phyloP scores from a whole-genome alignment of 2,888 invertebrate species.

The Callyntrura sp. region DNA sequence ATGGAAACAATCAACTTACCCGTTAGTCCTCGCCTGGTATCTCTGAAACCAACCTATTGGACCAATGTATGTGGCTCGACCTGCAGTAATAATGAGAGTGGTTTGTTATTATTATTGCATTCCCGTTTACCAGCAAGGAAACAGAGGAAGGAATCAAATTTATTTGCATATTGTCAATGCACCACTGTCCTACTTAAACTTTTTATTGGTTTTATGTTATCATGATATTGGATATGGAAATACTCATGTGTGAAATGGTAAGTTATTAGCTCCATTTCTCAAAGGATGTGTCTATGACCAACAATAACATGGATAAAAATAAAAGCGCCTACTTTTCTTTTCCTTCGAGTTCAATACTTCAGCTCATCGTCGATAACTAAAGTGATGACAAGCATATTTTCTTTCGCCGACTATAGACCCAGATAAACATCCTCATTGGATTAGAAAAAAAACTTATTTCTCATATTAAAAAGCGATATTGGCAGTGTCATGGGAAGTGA shows the following conservation, averaged over 20 bases:
- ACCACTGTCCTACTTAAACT: conserved; percentile 7
- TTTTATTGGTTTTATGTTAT: conserved; percentile 12
- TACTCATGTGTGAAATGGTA: too few species aligned
- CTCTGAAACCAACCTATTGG: conserved; percentile 81
- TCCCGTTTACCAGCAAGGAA: not conserved
- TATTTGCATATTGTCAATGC: conserved; percentile 73
- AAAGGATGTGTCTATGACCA: too few species aligned
- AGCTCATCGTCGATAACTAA: not conserved
- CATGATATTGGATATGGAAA: not conserved
- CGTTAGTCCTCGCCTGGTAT: conserved; percentile 76
- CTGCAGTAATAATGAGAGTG: conserved; percentile 45
- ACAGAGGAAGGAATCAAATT: conserved; percentile 16
- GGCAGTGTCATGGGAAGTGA: conserved; percentile 38
- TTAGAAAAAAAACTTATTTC: conserved; percentile 33
- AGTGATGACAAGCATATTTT: conserved; percentile 32
- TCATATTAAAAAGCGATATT: conserved; percentile 54
- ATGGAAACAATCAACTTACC: too few species aligned
- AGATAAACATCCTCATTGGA: conserved; percentile 4
- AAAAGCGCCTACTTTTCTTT: too few species aligned
- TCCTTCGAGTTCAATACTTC: not conserved
- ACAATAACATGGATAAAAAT: too few species aligned
- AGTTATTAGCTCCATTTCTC: too few species aligned
- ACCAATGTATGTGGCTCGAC: conserved; percentile 78
- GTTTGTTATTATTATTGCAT: conserved; percentile 26
- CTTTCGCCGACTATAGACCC: not conserved